These are phyloP conservation scores for Hypselothyrea guttata DNA, from an alignment of 2,888 invertebrate genomes.

Conservation along the genomic window DNA sequence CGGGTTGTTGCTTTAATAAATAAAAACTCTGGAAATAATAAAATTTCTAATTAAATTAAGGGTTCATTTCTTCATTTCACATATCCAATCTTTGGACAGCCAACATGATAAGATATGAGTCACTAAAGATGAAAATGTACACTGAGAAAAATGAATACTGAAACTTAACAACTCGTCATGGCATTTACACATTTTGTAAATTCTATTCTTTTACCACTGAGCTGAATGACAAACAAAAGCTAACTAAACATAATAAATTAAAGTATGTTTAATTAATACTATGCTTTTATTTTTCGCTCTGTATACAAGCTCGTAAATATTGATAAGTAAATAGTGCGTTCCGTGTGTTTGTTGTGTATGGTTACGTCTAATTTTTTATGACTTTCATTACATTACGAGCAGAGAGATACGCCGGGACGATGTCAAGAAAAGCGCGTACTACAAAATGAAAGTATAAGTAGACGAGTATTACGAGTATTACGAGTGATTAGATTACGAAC, in stretches of 20 bases:
- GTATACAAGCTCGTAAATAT: conserved; percentile 28
- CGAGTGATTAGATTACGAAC: conserved; percentile 48
- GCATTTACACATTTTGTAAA: too few species aligned
- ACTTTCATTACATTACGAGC: conserved; percentile 50
- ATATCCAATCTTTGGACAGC: too few species aligned
- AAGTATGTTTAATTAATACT: neutral
- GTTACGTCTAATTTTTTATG: conserved; percentile 54
- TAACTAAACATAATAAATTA: neutral
- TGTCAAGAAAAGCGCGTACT: conserved; percentile 57
- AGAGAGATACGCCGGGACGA: conserved; percentile 36
- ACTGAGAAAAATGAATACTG: conserved; percentile 1
- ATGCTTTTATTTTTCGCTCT: conserved; percentile 21
- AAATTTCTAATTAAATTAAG: too few species aligned
- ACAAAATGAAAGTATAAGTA: conserved; percentile 30
- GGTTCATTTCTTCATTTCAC: too few species aligned
- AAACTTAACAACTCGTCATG: too few species aligned
- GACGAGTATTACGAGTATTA: neutral
- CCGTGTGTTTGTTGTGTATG: conserved; percentile 10
- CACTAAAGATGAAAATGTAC: neutral
- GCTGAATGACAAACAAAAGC: neutral
- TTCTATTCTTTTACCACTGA: too few species aligned
- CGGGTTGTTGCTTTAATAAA: too few species aligned
- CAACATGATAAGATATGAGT: neutral
- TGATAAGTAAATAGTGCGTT: conserved; percentile 35
- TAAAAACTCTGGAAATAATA: too few species aligned